Conservation (phyloP, 2,888 invertebrate genomes). For the Drosophila villosipedis region DNA sequence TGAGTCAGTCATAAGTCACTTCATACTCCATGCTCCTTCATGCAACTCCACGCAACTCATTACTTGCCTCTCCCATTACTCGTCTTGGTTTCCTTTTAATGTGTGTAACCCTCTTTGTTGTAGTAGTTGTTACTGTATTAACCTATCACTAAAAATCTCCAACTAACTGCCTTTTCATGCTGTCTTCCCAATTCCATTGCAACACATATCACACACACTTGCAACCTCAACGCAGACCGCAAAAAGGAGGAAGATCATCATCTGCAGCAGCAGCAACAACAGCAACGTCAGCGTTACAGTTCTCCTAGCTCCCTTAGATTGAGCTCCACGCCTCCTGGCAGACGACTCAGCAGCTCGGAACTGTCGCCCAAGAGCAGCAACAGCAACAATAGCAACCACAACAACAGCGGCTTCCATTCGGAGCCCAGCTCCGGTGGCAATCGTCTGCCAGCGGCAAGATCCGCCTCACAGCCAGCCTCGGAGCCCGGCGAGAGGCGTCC, state of each 20-base stretch:
- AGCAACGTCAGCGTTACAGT: constrained; percentile 66
- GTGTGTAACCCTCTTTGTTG: constrained; percentile 9
- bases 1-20: constrained; percentile 72
- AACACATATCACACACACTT: not conserved
- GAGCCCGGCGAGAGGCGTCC: constrained; percentile 46
- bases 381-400: constrained; percentile 15
- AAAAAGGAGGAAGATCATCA: constrained; percentile 81
- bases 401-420: constrained; percentile 55
- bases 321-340: constrained; percentile 40
- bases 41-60: constrained; percentile 1
- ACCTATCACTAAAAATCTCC: constrained; percentile 32
- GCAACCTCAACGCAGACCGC: constrained; percentile 76
- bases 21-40: constrained; percentile 3
- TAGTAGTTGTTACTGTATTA: constrained; percentile 14
- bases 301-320: constrained; percentile 73
- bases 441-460: constrained; percentile 27
- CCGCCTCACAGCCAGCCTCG: constrained; percentile 51
- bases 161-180: constrained; percentile 50
- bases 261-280: constrained; percentile 59
- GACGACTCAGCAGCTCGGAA: constrained; percentile 64
- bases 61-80: constrained; percentile 3
- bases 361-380: constrained; percentile 63
- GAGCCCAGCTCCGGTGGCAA: constrained; percentile 54
- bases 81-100: constrained; percentile 25
- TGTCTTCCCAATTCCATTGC: constrained; percentile 31